Conservation (phyloP, 1,140 invertebrate genomes). For the Steinernema feltiae region DNA sequence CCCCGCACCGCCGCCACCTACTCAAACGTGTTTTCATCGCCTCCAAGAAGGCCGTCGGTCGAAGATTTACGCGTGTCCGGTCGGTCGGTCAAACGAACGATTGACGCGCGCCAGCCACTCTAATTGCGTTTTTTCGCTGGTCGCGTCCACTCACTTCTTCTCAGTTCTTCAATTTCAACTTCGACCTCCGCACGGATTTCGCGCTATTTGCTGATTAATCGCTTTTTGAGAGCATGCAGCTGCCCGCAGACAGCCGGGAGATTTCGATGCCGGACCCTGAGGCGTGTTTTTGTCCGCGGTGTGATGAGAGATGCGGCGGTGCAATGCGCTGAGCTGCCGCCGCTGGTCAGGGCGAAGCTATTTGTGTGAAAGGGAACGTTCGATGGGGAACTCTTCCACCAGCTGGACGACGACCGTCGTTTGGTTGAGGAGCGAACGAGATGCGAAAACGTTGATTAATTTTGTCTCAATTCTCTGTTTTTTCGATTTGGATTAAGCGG, state of each 20-base stretch:
- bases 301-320: too few species aligned
- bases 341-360: too few species aligned
- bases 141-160: neutral
- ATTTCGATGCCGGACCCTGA: neutral
- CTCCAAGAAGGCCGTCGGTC: neutral
- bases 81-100: neutral
- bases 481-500: too few species aligned
- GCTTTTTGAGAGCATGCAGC: neutral
- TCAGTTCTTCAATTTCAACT: neutral
- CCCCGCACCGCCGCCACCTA: neutral
- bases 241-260: neutral
- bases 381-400: too few species aligned
- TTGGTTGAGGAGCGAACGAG: too few species aligned
- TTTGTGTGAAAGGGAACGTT: too few species aligned
- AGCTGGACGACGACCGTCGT: too few species aligned
- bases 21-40: neutral
- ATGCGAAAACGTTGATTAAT: too few species aligned
- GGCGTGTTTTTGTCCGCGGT: neutral
- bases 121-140: neutral
- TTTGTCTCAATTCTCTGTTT: too few species aligned
- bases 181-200: neutral
- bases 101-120: neutral
- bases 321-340: too few species aligned
- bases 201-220: neutral
- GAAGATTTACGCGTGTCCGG: slow-evolving; percentile 13